Conservation (phyloP, 2,888 invertebrate species). For the Polia nebulosa region DNA sequence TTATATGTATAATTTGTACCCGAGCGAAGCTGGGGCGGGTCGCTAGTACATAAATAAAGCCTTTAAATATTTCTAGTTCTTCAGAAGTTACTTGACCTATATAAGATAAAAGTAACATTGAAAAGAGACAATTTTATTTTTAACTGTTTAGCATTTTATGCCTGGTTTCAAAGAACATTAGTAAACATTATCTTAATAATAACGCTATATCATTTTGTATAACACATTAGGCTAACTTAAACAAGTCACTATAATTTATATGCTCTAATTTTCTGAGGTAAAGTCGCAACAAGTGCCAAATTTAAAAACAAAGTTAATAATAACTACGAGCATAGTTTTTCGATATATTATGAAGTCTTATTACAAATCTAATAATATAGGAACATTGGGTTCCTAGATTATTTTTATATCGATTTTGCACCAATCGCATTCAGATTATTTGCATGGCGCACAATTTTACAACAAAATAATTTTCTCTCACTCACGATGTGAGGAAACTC, state of each 20-base stretch:
- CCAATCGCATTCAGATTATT: not conserved
- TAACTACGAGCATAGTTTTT: not conserved
- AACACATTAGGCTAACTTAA: not conserved
- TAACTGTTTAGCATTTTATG: not conserved
- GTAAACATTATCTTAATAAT: not conserved
- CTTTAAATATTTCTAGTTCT: no score
- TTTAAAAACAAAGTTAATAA: not conserved
- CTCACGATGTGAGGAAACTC: not conserved
- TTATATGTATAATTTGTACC: no score
- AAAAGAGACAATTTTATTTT: not conserved
- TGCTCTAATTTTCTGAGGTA: not conserved
- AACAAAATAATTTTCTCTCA: no score
- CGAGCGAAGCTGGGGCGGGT: no score
- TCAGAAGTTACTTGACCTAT: not conserved
- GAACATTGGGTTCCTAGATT: no score
- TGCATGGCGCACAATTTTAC: not conserved
- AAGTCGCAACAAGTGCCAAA: not conserved
- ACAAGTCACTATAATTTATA: no score
- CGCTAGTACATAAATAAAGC: no score
- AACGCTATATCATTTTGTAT: not conserved
- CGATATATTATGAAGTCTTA: not conserved
- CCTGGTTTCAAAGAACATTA: not conserved
- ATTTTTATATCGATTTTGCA: not conserved
- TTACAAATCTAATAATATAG: not conserved
- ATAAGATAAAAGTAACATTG: not conserved